These are phyloP conservation scores for Odontomachus brunneus DNA, from an alignment of 1,140 invertebrate species.

Conservation along the genomic window DNA sequence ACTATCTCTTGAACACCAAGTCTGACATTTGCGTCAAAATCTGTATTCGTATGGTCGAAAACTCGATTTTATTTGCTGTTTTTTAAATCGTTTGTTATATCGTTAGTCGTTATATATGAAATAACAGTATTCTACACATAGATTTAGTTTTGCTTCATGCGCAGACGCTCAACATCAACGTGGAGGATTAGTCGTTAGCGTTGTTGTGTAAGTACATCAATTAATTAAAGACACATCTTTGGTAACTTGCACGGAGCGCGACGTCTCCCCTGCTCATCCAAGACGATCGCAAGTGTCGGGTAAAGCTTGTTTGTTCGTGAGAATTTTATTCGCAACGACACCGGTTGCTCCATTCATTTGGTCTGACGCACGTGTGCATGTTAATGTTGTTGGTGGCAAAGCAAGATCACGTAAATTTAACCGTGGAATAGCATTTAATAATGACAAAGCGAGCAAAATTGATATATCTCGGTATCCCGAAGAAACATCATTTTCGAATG, in stretches of 20 bases:
- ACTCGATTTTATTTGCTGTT: neutral
- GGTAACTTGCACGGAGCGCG: constrained; percentile 74
- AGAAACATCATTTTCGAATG: constrained; percentile 35
- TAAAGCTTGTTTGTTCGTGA: constrained; percentile 8
- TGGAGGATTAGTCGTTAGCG: constrained; percentile 68
- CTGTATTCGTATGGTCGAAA: too few species aligned
- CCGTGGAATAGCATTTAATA: constrained; percentile 9
- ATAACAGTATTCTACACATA: constrained; percentile 26
- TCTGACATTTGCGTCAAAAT: too few species aligned
- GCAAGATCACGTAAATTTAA: constrained; percentile 30
- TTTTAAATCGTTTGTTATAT: neutral
- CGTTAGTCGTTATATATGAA: neutral
- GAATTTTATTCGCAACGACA: constrained; percentile 11
- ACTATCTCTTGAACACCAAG: too few species aligned
- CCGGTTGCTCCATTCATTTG: constrained; percentile 66
- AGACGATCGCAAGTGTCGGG: neutral
- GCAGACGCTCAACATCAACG: constrained; percentile 25
- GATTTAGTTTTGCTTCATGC: neutral
- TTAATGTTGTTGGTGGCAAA: constrained; percentile 41
- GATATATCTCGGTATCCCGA: neutral
- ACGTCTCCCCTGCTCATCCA: constrained; percentile 3
- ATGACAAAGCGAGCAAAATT: neutral
- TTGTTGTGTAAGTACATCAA: constrained; percentile 78
- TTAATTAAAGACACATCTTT: constrained; percentile 81
- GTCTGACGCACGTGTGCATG: constrained; percentile 64